Conservation (phyloP, 2,113 vertebrate genomes). For the Bos javanicus region DNA sequence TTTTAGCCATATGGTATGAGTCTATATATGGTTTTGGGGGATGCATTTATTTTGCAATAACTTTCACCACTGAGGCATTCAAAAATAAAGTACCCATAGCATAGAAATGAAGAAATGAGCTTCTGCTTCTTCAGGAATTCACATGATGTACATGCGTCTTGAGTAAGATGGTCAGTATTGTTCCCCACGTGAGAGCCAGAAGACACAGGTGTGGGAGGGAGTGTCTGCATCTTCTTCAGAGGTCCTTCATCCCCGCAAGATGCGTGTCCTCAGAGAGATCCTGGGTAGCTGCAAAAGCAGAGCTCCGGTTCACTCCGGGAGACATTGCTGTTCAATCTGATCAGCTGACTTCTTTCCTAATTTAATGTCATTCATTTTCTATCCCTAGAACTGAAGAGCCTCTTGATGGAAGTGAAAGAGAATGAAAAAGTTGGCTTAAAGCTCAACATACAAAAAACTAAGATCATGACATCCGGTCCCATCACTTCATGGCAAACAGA, state of each 20-base stretch:
- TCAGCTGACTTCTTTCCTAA: fast-evolving
- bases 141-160: fast-evolving
- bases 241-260: neutral
- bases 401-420: neutral
- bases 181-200: fast-evolving
- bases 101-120: neutral
- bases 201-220: neutral
- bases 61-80: neutral
- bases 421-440: neutral
- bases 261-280: neutral
- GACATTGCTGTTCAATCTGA: fast-evolving
- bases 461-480: neutral
- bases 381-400: neutral
- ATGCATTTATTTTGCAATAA: neutral
- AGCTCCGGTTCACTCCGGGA: fast-evolving
- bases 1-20: too few relatives aligned
- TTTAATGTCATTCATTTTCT: neutral
- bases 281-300: fast-evolving
- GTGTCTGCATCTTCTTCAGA: neutral
- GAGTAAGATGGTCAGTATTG: fast-evolving
- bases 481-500: neutral
- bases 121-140: neutral
- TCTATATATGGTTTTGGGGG: neutral
- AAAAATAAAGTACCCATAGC: neutral
- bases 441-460: neutral